Evolutionary conservation across 2,113 vertebrate species (phyloP), one percentile per base, ranked within the genome.

Genomic region (Cebus imitator): DNA sequence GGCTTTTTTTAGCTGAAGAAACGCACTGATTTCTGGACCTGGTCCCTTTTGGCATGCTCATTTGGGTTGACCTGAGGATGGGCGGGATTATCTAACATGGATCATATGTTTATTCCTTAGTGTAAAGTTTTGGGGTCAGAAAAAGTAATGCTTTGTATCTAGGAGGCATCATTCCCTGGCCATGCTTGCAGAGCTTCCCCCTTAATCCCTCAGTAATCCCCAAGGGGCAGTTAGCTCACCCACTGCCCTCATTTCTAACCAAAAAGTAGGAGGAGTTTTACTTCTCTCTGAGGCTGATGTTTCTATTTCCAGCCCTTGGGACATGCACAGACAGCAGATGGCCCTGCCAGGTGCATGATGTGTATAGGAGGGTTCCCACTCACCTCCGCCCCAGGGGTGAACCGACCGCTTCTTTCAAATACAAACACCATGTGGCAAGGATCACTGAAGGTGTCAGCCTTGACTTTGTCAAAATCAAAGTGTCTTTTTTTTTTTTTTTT

Each of bases 231-330:
- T 52, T 40, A 93, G 82, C 61, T 87, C 70, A 73, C 55, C 0
- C 0, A 13, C 35, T 72, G 88, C 86, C 73, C 78, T 88, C 1
- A 2, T 37, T 95, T 32, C 88, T 66, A 90, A 25, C 6, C 32
- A 3, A 25, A 61, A 48, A 70, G 66, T 27, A 8, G 9, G 43
- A 83, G 21, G 43, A 83, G 21, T 45, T 48, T 35, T 4, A 30
- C 30, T 92, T 90, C 48, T 91, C 68, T 73, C 76, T 37, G 43
- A 88, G 14, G 27, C 52, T 91, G 52, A 78, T 2, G 1, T 79
- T 73, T 70, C 76, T 93, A 43, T 80, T 91, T 80, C 35, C 52
- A 85, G 23, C n/a, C 57, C 57, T 32, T 76, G 64, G 50, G 73
- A 2, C 13, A 4, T 0, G 11, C 35, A 66, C 14, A n/a, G 9